Base-by-base conservation (phyloP, 2,888 invertebrate genomes). In the Meta bourneti region DNA sequence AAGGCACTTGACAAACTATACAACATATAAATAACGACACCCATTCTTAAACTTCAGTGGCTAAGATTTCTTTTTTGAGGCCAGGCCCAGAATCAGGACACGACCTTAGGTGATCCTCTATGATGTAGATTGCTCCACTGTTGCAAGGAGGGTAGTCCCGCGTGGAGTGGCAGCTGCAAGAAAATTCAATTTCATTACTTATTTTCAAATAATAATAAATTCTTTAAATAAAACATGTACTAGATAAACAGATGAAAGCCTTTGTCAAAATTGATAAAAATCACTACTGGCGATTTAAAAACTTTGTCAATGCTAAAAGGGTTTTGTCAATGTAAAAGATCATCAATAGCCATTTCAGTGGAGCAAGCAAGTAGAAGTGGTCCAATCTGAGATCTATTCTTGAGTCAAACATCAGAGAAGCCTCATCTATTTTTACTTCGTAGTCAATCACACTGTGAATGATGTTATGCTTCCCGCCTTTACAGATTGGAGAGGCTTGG, bases 1-100 rank as follows among this genome's bases (percentile, higher is more conserved):
- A 92, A 89, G 92, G 89, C 88, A 89, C 89, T 92, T 80, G 80
- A 83, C 69, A 80, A 77, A 80, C 92, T 92, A 88, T 92, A 92
- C 92, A 92, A 77, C 70, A 85, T 74, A 84, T 89, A 89, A 92
- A 89, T 85, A 85, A 83, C 11, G 61, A 79, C 86, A 70, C 83
- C 84, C 16, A 51, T 19, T n/a, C 54, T 90, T 88, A 92, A 74
- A 92, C 92, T 69, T 92, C 89, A 20, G 92, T 92, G 70, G 88
- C 92, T 51, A 92, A 49, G 74, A 80, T 81, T 13, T 92, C 82
- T 51, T 89, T 80, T 54, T 84, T 61, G 19, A 74, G 61, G 54
- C 78, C 72, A 19, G 52, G 61, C 34, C 78, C 72, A 19, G 52
- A 48, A 13, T 87, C 84, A 48, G 83, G 49, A 77, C 82, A 80